Conservation (phyloP, 2,797 vertebrate species). For the Carduelis carduelis region DNA sequence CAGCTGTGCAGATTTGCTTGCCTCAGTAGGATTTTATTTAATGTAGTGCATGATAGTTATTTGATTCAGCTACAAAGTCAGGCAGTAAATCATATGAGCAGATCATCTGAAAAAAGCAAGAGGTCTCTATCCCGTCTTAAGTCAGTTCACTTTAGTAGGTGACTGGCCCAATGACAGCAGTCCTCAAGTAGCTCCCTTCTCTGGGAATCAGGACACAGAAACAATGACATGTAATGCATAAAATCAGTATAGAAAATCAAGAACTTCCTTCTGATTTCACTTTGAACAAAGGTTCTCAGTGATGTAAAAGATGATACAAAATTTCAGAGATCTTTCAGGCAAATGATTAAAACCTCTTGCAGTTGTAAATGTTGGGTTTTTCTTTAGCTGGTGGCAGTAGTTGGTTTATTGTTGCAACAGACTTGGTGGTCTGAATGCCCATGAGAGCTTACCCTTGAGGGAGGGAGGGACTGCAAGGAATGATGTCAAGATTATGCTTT, state of each 20-base stretch:
- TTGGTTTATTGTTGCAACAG: not conserved
- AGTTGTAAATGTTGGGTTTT: not conserved
- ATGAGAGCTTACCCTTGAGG: not conserved
- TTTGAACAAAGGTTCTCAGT: not conserved
- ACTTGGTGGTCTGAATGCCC: not conserved
- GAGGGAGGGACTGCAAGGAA: not conserved
- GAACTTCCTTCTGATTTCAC: not conserved
- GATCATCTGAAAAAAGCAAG: not conserved
- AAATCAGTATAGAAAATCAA: not conserved
- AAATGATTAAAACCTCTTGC: not conserved
- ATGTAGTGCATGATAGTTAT: not conserved
- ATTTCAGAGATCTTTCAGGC: not conserved
- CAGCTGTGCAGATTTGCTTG: not conserved
- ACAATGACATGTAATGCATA: fast-evolving
- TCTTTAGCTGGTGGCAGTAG: not conserved
- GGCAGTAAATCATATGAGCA: not conserved
- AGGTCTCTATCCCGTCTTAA: not conserved
- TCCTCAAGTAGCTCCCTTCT: not conserved
- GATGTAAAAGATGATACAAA: not conserved
- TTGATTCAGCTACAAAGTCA: not conserved
- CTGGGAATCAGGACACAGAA: not conserved
- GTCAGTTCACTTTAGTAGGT: not conserved
- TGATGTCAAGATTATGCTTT: not conserved
- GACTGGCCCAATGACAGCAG: not conserved
- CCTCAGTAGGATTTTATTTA: not conserved